Base-by-base conservation (phyloP, 64 coral and sea anemone species). In the Catalaphyllia jardinei region DNA sequence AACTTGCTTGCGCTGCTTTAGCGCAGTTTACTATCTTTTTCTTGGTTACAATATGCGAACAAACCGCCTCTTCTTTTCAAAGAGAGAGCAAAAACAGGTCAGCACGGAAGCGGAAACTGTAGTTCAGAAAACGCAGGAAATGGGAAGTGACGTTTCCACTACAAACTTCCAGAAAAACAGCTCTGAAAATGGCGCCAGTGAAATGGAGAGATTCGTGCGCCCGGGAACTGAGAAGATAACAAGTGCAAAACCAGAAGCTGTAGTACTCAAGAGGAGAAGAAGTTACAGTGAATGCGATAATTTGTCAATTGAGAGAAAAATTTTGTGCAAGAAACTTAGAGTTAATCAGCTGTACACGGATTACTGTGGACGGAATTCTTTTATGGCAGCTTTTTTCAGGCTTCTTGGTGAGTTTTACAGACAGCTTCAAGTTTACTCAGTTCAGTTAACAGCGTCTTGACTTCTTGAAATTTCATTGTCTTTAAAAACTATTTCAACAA, bases 351-450 rank as follows among this genome's bases (percentile, higher is more conserved):
- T 96, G 27, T 96, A 96, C 79, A 88, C 86, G 52, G 86, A 67
- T 31, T 85, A 91, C 62, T 86, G 78, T 24, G 88, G 89, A 83
- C 88, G 93, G 35, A 95, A 89, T 87, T 99, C 97, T n/a, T 90
- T 87, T 38, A 99, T 99, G 91, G 94, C 88, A 16, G 94, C 93
- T n/a, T 99, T 99, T 75, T 99, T 99, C 74, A 95, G 76, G 64
- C 63, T 99, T 11, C 93, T 99, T 51, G 97, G 97, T 99, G 72
- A 87, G 93, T 71, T 49, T 20, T 28, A 16, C 0, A 57, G 54
- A 15, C 57, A 51, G 24, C 62, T 1, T 85, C 81, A 52, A 83
- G 29, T 67, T 19, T 10, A 67, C n/a, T n/a, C n/a, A n/a, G n/a
- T n/a, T n/a, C n/a, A n/a, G n/a, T 67, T 35, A 35, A 35, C 33